Conservation (phyloP, 2,113 vertebrate species). For the Actenoides hombroni region DNA sequence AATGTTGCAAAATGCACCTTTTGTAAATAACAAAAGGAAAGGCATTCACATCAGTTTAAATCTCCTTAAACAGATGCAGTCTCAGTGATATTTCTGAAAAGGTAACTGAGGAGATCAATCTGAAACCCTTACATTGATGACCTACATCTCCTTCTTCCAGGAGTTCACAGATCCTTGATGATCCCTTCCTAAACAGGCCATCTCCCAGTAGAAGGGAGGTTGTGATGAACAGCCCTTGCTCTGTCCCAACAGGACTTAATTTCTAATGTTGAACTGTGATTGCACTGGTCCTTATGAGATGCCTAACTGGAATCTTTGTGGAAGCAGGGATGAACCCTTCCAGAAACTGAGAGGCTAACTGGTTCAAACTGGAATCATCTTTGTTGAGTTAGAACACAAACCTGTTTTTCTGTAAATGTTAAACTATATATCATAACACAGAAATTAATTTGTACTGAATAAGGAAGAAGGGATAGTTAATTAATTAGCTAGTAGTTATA, state of each 20-base stretch:
- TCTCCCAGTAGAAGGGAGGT: background rate
- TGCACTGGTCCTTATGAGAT: background rate
- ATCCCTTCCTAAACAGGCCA: background rate
- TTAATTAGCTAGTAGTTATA: background rate
- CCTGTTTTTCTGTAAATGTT: background rate
- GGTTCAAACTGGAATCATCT: background rate
- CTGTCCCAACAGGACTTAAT: background rate
- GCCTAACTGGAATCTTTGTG: background rate
- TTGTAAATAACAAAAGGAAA: background rate
- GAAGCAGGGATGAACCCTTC: background rate
- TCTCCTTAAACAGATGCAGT: background rate
- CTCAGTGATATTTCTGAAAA: background rate
- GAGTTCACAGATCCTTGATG: background rate
- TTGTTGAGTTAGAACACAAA: background rate
- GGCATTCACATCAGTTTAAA: background rate
- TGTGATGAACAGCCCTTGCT: background rate
- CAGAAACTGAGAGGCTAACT: background rate
- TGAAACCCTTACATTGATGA: background rate
- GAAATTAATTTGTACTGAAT: background rate
- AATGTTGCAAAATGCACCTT: background rate
- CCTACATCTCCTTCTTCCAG: background rate
- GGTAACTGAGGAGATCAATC: background rate
- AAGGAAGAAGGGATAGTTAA: background rate
- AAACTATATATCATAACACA: background rate
- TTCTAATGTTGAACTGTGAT: background rate